A percentile compares a stretch with the other conserved stretches of the same genome.
Conservation (phyloP, 2,113 vertebrate genomes). For the Myodes glareolus region DNA sequence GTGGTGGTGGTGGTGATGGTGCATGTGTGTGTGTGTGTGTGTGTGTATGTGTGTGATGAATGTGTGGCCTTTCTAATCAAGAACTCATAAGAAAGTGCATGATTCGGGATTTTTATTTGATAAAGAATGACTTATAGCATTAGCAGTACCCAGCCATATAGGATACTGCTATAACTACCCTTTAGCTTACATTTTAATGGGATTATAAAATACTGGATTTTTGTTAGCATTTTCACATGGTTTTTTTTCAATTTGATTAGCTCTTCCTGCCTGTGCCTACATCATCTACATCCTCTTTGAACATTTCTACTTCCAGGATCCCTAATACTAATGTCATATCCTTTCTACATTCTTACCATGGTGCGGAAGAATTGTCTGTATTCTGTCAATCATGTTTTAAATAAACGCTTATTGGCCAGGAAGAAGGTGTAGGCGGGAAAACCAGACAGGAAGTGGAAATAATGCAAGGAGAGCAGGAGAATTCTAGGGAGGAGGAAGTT, state of each 20-base stretch:
- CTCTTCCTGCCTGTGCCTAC: rapidly evolving
- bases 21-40: no score
- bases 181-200: not conserved
- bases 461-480: no score
- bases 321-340: not conserved
- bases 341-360: not conserved
- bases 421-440: no score
- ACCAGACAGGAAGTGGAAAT: no score
- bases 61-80: not conserved
- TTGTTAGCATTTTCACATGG: not conserved
- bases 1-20: no score
- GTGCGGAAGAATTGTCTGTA: no score
- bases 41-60: no score
- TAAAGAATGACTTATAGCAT: not conserved
- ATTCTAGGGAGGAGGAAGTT: no score
- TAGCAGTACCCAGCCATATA: not conserved
- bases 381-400: no score
- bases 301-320: not conserved
- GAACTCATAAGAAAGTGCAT: not conserved
- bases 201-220: not conserved
- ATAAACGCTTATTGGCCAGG: no score
- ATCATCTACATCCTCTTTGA: not conserved
- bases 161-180: not conserved
- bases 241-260: not conserved
- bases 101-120: not conserved